These are phyloP conservation scores for Calosoma granatense DNA, from an alignment of 1,140 invertebrate genomes.

Conservation along the genomic window DNA sequence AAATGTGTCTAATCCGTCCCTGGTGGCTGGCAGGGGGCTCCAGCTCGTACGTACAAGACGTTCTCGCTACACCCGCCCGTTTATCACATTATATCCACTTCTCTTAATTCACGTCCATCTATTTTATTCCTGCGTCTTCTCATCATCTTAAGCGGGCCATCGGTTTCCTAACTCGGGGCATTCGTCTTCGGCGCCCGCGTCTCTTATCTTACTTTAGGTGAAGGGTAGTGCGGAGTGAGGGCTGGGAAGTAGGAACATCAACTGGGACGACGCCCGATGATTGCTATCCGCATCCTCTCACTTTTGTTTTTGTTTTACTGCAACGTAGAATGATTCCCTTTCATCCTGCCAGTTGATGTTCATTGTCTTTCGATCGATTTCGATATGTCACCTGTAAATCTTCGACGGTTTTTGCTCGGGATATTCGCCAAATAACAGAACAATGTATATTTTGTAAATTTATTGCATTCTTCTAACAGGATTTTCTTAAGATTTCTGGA, in stretches of 20 bases:
- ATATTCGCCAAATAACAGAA: background rate
- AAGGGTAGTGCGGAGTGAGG: background rate
- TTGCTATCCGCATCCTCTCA: background rate
- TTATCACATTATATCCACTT: slow-evolving; percentile 8
- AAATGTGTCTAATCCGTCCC: background rate
- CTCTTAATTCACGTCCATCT: slow-evolving; percentile 5
- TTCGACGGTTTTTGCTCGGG: background rate
- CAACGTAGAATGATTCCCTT: background rate
- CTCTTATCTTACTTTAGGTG: background rate
- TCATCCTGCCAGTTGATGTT: background rate
- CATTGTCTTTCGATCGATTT: background rate
- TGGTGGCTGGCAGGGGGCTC: background rate
- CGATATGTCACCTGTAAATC: slow-evolving; percentile 1
- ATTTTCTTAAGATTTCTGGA: too few relatives aligned
- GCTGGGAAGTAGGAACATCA: too few relatives aligned
- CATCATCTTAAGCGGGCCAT: slow-evolving; percentile 7
- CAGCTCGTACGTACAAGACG: background rate
- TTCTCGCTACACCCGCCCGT: background rate
- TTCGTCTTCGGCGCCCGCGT: background rate
- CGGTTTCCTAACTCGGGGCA: slow-evolving; percentile 2
- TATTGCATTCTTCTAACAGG: too few relatives aligned
- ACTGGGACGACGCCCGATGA: background rate
- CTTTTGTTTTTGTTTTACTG: slow-evolving; percentile 4
- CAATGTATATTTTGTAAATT: background rate
- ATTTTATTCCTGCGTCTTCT: slow-evolving; percentile 5